These are phyloP conservation scores for Aproaerema taeniolella DNA, from an alignment of 2,888 invertebrate genomes.

Conservation along the genomic window DNA sequence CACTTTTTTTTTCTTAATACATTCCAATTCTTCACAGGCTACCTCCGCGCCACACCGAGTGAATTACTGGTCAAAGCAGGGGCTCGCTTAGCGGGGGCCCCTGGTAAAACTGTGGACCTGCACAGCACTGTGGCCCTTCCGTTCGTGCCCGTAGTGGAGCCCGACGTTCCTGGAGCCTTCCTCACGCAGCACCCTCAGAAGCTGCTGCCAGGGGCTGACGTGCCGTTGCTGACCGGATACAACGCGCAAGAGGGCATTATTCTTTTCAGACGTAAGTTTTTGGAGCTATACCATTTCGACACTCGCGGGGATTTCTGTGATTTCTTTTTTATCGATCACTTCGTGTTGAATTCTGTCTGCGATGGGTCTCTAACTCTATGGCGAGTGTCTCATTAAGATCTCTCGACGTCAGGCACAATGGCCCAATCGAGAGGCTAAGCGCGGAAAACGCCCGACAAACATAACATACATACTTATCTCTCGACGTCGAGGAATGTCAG, in stretches of 20 bases:
- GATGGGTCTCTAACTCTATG: too few relatives aligned
- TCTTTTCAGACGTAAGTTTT: constrained; percentile 73
- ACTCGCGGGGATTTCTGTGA: constrained; percentile 6
- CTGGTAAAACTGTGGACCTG: constrained; percentile 57
- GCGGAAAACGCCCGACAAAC: too few relatives aligned
- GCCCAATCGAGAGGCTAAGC: too few relatives aligned
- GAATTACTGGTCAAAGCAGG: constrained; percentile 78
- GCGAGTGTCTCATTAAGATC: too few relatives aligned
- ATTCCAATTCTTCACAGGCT: constrained; percentile 62
- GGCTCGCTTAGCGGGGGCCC: constrained; percentile 64
- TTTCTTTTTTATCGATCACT: neutral
- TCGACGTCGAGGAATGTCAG: too few relatives aligned
- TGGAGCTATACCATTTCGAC: too few relatives aligned
- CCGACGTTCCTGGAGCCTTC: constrained; percentile 59
- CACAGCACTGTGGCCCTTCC: constrained; percentile 79
- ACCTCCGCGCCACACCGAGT: constrained; percentile 76
- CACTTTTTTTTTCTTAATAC: too few relatives aligned
- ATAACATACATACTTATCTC: too few relatives aligned
- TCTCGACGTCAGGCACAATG: too few relatives aligned
- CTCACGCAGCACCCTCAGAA: constrained; percentile 70
- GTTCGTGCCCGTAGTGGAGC: constrained; percentile 76
- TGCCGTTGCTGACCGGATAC: constrained; percentile 80
- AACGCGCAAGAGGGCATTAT: constrained; percentile 82
- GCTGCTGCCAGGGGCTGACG: constrained; percentile 68
- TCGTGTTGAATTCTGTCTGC: too few relatives aligned